phyloP scores from a whole-genome alignment of 1,140 invertebrate genomes.

The Cataglyphis hispanica region DNA sequence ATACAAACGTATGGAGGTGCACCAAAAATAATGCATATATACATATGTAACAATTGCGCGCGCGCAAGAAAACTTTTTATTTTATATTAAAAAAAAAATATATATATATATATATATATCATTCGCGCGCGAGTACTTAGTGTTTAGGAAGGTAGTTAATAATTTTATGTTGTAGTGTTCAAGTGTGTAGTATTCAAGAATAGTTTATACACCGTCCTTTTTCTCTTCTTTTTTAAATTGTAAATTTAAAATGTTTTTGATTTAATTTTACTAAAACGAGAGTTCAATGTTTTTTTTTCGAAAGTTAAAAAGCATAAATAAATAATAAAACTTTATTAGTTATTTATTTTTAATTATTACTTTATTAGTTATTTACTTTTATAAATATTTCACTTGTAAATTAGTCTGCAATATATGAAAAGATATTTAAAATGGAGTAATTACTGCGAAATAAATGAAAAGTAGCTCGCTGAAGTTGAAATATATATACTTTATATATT shows the following conservation, averaged over 20 bases:
- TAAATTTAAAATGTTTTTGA: background rate
- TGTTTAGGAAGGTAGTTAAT: slow-evolving; percentile 4
- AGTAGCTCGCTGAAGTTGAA: too few relatives aligned
- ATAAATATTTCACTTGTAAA: background rate
- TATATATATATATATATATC: background rate
- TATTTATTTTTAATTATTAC: background rate
- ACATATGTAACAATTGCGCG: background rate
- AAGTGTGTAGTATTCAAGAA: background rate
- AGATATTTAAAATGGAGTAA: too few relatives aligned
- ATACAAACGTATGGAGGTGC: background rate
- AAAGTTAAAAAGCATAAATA: background rate
- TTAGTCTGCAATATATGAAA: background rate
- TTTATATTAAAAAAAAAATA: background rate
- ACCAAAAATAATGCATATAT: slow-evolving; percentile 14
- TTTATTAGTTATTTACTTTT: background rate
- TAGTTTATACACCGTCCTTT: background rate
- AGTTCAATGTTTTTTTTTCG: background rate
- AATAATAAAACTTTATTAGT: background rate
- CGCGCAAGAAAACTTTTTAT: background rate
- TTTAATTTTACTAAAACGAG: background rate
- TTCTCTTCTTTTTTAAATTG: too few relatives aligned
- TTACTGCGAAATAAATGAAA: background rate
- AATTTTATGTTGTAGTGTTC: background rate
- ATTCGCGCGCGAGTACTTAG: background rate
- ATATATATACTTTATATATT: background rate